Percentiles rank a stretch among this genome's conserved stretches.
phyloP scores from a whole-genome alignment of 2,113 vertebrate genomes.

The Pelvicachromis taeniatus region DNA sequence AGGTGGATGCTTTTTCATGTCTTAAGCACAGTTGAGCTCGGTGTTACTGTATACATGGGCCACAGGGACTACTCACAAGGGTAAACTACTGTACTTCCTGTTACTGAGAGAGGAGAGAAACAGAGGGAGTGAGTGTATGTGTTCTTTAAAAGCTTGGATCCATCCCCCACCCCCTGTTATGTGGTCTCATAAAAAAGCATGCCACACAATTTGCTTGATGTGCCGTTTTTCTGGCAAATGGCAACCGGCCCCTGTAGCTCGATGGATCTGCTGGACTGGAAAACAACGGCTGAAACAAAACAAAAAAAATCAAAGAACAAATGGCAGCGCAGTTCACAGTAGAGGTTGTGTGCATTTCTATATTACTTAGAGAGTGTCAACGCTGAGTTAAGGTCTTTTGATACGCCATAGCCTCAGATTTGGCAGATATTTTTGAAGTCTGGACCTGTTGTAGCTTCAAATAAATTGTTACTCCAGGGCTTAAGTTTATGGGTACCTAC shows the following conservation, averaged over 20 bases:
- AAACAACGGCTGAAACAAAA: slow-evolving; percentile 21
- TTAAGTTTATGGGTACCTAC: neutral
- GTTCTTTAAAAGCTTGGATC: slow-evolving; percentile 6
- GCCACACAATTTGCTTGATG: slow-evolving; percentile 52
- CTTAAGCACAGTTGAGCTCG: slow-evolving; percentile 43
- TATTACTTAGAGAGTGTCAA: neutral
- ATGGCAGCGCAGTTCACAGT: slow-evolving; percentile 1
- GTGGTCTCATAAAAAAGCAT: slow-evolving; percentile 30
- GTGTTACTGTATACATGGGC: slow-evolving; percentile 3
- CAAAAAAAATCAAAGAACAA: neutral
- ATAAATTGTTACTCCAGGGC: neutral
- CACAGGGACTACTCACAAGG: slow-evolving; percentile 11
- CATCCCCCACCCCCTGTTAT: neutral
- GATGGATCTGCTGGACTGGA: slow-evolving; percentile 38
- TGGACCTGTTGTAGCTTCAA: neutral
- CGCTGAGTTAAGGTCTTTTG: neutral
- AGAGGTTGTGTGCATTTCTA: neutral
- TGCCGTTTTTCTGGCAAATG: slow-evolving; percentile 31
- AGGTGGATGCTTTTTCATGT: slow-evolving; percentile 19
- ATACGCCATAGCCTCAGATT: neutral
- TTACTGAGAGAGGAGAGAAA: neutral
- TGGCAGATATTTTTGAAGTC: neutral
- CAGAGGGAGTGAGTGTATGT: neutral
- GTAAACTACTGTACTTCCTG: slow-evolving; percentile 12
- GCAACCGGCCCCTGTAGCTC: slow-evolving; percentile 35